Percentiles rank a stretch among this genome's conserved stretches.
phyloP scores from a whole-genome alignment of 1,140 invertebrate species.

The Hirudo medicinalis region DNA sequence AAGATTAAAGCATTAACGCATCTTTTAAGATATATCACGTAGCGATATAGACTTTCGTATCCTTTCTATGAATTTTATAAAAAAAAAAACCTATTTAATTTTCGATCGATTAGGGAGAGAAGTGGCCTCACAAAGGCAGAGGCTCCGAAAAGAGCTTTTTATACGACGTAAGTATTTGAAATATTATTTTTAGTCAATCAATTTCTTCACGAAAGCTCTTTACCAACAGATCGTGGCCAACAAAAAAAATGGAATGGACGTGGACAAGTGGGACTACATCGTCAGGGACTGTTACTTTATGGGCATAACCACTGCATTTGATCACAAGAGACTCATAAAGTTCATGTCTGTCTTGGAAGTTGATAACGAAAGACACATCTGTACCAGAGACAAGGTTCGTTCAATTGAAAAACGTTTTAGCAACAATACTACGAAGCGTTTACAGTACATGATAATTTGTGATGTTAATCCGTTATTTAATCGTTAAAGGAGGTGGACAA shows the following conservation, averaged over 20 bases:
- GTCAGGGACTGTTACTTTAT: conserved; percentile 45
- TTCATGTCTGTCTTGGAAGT: conserved; percentile 29
- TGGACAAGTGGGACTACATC: conserved; percentile 56
- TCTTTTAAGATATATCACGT: too few species aligned
- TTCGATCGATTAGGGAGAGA: neutral
- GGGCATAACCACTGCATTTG: conserved; percentile 38
- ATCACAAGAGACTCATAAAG: conserved; percentile 34
- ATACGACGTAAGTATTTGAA: neutral
- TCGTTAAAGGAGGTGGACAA: conserved; percentile 30
- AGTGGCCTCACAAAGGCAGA: conserved; percentile 6
- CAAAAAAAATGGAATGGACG: conserved; percentile 48
- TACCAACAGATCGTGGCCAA: conserved; percentile 48
- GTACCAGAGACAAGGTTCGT: conserved; percentile 36
- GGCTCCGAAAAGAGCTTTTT: neutral
- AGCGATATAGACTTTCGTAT: too few species aligned
- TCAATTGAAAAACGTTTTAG: neutral
- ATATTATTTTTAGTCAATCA: neutral
- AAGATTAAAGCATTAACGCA: too few species aligned
- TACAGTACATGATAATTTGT: neutral
- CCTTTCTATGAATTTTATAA: too few species aligned
- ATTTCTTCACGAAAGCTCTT: neutral
- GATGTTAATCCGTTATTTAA: neutral
- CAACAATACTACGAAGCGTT: too few species aligned
- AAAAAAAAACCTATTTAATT: neutral
- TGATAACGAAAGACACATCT: conserved; percentile 32